Conservation (phyloP, 2,888 invertebrate genomes). For the Tenthredo mesomela region DNA sequence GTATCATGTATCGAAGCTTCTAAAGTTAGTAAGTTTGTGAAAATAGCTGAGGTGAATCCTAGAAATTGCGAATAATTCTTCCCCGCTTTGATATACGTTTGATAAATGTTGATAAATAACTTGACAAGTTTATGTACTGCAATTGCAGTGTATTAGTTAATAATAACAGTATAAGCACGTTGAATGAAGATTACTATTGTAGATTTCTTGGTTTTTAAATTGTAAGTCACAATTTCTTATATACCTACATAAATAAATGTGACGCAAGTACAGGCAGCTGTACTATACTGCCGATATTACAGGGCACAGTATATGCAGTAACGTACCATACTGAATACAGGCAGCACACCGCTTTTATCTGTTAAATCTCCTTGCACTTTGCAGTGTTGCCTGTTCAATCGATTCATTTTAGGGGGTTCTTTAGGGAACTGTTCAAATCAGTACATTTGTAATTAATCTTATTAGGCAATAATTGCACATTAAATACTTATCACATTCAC, state of each 20-base stretch:
- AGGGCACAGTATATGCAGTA: slow-evolving; percentile 6
- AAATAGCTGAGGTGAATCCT: slow-evolving; percentile 9
- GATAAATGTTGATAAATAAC: slow-evolving; percentile 49
- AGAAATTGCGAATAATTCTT: slow-evolving; percentile 42
- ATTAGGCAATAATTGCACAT: too few species aligned
- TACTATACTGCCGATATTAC: slow-evolving; percentile 27
- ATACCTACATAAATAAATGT: slow-evolving; percentile 23
- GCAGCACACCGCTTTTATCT: slow-evolving; percentile 18
- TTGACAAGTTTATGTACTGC: slow-evolving; percentile 43
- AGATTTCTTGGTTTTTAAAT: slow-evolving; percentile 31
- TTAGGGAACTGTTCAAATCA: too few species aligned
- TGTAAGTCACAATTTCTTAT: slow-evolving; percentile 19
- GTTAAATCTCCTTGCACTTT: slow-evolving; percentile 15
- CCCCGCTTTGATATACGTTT: slow-evolving; percentile 45
- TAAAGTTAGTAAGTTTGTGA: neutral
- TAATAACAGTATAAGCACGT: slow-evolving; percentile 47
- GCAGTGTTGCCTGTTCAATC: slow-evolving; percentile 15
- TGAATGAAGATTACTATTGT: slow-evolving; percentile 43
- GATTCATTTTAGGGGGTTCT: neutral
- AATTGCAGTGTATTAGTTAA: slow-evolving; percentile 43
- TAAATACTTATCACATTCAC: too few species aligned
- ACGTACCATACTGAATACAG: neutral
- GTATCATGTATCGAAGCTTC: neutral
- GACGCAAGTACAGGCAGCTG: slow-evolving; percentile 16
- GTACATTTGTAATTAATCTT: too few species aligned